Evolutionary conservation across 1,140 invertebrate genomes (phyloP).

Genomic region (Brachionus calyciflorus): DNA sequence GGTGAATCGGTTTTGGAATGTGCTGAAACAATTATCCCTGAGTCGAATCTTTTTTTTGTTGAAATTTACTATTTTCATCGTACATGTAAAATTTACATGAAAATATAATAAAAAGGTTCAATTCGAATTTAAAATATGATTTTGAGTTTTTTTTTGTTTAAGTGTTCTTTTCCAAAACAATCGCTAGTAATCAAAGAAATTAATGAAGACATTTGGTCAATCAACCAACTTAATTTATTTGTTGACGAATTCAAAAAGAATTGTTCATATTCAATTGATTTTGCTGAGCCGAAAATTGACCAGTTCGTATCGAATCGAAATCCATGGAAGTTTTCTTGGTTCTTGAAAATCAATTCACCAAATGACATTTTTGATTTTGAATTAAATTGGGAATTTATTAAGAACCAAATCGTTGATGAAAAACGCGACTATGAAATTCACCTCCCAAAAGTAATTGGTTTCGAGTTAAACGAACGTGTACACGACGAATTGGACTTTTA

Average conservation of each 20-base stretch:
- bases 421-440: neutral
- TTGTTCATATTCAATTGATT: slow-evolving; percentile 14
- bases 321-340: slow-evolving; percentile 24
- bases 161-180: slow-evolving; percentile 10
- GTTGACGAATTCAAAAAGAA: slow-evolving; percentile 13
- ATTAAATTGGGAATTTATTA: slow-evolving; percentile 17
- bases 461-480: neutral
- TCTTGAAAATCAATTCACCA: neutral
- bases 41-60: too few relatives aligned
- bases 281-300: slow-evolving; percentile 11
- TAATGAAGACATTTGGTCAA: neutral
- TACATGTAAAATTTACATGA: too few relatives aligned
- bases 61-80: too few relatives aligned
- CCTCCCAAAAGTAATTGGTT: neutral
- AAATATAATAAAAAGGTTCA: too few relatives aligned
- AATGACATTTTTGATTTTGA: slow-evolving; percentile 5
- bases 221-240: neutral
- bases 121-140: too few relatives aligned
- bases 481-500: slow-evolving; percentile 10
- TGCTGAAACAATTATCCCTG: too few relatives aligned
- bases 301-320: neutral
- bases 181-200: neutral
- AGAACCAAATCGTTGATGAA: neutral
- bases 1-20: too few relatives aligned
- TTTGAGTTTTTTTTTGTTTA: neutral